These are phyloP conservation scores for Hippolais icterina DNA, from an alignment of 2,113 vertebrate species.

Conservation along the genomic window DNA sequence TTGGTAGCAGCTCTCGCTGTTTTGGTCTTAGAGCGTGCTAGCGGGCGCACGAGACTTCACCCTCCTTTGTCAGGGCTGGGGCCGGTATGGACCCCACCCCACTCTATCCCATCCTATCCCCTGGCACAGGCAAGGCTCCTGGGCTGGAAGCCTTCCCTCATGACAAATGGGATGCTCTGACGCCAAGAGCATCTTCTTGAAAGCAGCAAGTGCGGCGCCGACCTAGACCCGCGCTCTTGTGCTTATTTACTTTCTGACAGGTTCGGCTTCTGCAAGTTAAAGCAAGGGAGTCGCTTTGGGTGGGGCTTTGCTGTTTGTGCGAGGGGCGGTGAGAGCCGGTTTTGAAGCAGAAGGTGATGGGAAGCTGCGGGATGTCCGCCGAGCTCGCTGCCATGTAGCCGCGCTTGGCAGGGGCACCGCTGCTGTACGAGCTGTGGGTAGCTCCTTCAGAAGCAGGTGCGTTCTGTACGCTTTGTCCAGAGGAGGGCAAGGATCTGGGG, in stretches of 20 bases:
- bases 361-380: rapidly evolving
- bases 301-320: background rate
- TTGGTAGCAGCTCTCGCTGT: background rate
- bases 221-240: rapidly evolving
- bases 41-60: rapidly evolving
- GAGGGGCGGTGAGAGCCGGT: rapidly evolving
- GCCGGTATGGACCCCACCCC: too few species aligned
- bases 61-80: background rate
- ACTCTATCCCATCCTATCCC: background rate
- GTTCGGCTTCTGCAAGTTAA: background rate
- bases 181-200: rapidly evolving
- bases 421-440: rapidly evolving
- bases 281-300: too few species aligned
- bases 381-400: background rate
- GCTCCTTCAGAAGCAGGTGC: background rate
- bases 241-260: rapidly evolving
- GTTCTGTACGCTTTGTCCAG: background rate
- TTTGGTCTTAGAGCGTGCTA: background rate
- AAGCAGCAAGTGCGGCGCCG: rapidly evolving
- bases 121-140: background rate
- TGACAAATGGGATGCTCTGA: rapidly evolving
- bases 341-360: background rate
- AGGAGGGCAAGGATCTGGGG: background rate
- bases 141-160: rapidly evolving
- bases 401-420: background rate